Evolutionary conservation across 2,797 vertebrate species (phyloP).

Genomic region (Oreochromis mossambicus): DNA sequence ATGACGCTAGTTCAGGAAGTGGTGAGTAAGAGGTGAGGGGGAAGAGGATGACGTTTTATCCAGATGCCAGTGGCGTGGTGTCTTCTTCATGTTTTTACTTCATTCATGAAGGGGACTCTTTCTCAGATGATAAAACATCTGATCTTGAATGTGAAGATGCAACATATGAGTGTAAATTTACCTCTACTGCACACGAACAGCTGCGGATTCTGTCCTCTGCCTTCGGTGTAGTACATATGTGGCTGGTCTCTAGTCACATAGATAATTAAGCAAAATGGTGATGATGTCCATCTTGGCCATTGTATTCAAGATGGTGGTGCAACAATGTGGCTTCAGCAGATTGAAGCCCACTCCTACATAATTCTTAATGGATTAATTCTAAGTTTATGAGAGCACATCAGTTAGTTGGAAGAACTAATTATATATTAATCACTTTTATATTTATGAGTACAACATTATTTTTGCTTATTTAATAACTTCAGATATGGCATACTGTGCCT

Average conservation of each 20-base stretch:
- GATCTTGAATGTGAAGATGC: fast-evolving
- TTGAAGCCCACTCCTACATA: not conserved
- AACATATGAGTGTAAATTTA: fast-evolving
- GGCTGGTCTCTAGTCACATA: not conserved
- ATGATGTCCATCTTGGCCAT: not conserved
- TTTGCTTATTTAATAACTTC: not conserved
- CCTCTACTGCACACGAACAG: not conserved
- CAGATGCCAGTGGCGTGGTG: not conserved
- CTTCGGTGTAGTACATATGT: fast-evolving
- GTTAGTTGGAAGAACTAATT: not conserved
- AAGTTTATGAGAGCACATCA: not conserved
- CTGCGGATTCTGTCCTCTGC: not conserved
- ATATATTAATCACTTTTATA: not conserved
- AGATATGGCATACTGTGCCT: not conserved
- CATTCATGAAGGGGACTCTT: fast-evolving
- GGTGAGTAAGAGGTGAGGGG: not conserved
- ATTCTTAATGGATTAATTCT: not conserved
- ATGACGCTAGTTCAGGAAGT: not conserved
- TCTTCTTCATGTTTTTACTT: not conserved
- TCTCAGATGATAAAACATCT: not conserved
- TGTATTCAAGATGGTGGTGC: not conserved
- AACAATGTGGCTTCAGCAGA: not conserved
- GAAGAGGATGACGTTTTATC: not conserved
- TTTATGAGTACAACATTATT: not conserved
- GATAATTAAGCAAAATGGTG: not conserved